phyloP scores from a whole-genome alignment of 1,140 invertebrate species.

The Oryctes rhinoceros region DNA sequence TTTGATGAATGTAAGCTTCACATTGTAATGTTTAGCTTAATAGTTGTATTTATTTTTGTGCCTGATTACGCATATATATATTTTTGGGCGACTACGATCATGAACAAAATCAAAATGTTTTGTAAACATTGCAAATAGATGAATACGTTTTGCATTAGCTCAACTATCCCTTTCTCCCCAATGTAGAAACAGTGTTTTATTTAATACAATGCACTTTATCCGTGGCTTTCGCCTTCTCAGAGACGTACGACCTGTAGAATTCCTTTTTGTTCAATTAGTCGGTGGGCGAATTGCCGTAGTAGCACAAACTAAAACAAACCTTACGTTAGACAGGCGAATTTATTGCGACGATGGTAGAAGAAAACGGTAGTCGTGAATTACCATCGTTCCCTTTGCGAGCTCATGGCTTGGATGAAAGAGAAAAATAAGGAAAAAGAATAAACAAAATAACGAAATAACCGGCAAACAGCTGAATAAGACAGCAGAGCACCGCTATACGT shows the following conservation, averaged over 20 bases:
- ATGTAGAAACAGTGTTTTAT: no score
- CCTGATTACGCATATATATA: no score
- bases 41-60: no score
- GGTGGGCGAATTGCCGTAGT: conserved; percentile 9
- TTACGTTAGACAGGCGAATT: conserved; percentile 23
- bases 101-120: no score
- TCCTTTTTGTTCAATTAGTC: conserved; percentile 26
- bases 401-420: not conserved
- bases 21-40: no score
- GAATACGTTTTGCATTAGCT: no score
- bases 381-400: not conserved
- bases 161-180: no score
- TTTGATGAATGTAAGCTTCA: no score
- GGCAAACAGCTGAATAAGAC: not conserved
- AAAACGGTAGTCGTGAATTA: not conserved
- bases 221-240: no score
- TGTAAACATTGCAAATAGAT: no score
- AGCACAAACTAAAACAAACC: conserved; percentile 30
- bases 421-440: conserved; percentile 24
- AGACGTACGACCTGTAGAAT: not conserved
- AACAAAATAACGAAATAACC: conserved; percentile 33
- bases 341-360: conserved; percentile 26
- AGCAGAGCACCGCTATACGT: not conserved
- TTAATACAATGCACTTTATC: no score
- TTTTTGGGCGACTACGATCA: no score